phyloP scores from a whole-genome alignment of 2,888 invertebrate genomes.

The Acanthococcus lagerstroemiae region DNA sequence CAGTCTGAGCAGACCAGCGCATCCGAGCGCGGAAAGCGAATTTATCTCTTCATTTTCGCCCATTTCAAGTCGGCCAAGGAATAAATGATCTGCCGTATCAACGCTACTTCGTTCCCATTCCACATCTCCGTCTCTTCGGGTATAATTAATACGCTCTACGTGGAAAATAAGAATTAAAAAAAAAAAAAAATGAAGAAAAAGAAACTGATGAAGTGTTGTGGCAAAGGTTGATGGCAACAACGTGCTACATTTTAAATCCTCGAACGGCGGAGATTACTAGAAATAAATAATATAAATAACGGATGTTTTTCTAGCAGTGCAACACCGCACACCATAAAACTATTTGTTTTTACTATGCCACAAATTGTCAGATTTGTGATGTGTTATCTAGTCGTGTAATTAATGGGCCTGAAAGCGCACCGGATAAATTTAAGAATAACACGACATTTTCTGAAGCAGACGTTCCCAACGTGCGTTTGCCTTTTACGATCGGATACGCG shows the following conservation, averaged over 20 bases:
- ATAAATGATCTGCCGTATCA: too few species aligned
- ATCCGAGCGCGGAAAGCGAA: too few species aligned
- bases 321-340: slow-evolving; percentile 10
- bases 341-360: slow-evolving; percentile 28
- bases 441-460: slow-evolving; percentile 20
- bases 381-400: slow-evolving; percentile 25
- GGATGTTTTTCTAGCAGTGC: slow-evolving; percentile 5
- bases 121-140: too few species aligned
- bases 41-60: too few species aligned
- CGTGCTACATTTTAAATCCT: not conserved
- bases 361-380: slow-evolving; percentile 29
- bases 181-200: too few species aligned
- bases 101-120: too few species aligned
- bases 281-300: slow-evolving; percentile 17
- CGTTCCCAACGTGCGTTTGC: slow-evolving; percentile 19
- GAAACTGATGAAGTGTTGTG: not conserved
- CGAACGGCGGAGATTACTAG: slow-evolving; percentile 17
- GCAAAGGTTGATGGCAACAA: not conserved
- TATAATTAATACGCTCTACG: not conserved
- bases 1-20: too few species aligned
- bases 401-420: slow-evolving; percentile 25
- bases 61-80: too few species aligned
- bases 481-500: not conserved
- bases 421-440: slow-evolving; percentile 29
- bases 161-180: too few species aligned